Evolutionary conservation across 2,113 vertebrate genomes (phyloP).

Genomic region (Bos javanicus): DNA sequence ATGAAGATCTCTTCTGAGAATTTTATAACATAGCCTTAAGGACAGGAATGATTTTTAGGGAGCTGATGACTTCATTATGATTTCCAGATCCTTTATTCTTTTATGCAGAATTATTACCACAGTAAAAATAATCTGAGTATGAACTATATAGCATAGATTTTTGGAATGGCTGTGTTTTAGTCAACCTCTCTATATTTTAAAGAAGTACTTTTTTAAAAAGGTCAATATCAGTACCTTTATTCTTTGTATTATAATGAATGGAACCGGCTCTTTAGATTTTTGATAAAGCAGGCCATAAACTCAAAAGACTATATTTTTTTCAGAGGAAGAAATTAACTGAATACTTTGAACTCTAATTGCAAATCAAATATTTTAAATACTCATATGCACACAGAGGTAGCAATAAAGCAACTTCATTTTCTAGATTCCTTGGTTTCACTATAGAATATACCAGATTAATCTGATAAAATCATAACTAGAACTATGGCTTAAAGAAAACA

Average conservation of each 20-base stretch:
- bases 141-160: neutral
- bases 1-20: neutral
- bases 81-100: neutral
- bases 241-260: neutral
- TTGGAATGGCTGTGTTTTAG: neutral
- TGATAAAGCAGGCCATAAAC: neutral
- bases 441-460: neutral
- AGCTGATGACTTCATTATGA: neutral
- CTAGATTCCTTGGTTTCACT: neutral
- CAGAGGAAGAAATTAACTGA: neutral
- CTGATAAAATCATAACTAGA: neutral
- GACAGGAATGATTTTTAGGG: neutral
- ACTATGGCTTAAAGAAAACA: neutral
- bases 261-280: neutral
- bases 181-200: neutral
- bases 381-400: neutral
- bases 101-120: neutral
- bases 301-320: neutral
- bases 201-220: conserved; percentile 13
- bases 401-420: neutral
- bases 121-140: conserved; percentile 3
- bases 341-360: neutral
- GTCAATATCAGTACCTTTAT: neutral
- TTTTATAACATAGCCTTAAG: neutral
- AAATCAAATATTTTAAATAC: neutral